Conservation (phyloP, 2,113 vertebrate species). For the Platysternon megacephalum region DNA sequence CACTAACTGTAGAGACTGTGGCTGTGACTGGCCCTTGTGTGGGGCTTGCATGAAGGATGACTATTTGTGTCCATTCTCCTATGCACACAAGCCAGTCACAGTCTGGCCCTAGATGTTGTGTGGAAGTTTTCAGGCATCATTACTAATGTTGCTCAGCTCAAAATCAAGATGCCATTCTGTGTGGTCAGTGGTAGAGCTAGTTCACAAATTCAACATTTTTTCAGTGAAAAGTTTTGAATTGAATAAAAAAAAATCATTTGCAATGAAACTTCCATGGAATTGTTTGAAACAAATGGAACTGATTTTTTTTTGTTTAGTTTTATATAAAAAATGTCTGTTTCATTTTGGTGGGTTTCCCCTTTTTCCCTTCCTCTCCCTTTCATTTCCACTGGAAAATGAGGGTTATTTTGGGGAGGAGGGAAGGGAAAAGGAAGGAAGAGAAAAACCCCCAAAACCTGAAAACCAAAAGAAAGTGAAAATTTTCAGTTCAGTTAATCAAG, state of each 20-base stretch:
- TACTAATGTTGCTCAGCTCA: not conserved
- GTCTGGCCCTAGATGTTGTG: not conserved
- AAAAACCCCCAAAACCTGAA: not conserved
- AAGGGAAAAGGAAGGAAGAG: not conserved
- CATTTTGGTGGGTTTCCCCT: not conserved
- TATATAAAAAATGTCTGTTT: not conserved
- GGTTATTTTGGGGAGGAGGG: no score
- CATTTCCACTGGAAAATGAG: not conserved
- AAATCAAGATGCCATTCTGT: not conserved
- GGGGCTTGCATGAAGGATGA: accelerated
- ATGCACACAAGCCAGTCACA: not conserved
- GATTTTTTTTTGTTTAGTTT: not conserved
- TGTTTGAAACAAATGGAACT: not conserved
- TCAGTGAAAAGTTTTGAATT: not conserved
- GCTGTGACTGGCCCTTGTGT: not conserved
- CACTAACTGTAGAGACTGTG: not conserved
- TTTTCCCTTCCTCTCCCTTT: not conserved
- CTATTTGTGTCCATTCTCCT: not conserved
- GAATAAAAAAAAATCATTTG: not conserved
- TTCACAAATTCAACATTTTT: not conserved
- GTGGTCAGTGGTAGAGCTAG: not conserved
- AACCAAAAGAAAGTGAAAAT: not conserved
- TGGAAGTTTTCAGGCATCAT: not conserved
- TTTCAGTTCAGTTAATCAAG: not conserved
- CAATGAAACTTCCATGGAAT: not conserved